Evolutionary conservation across 2,888 invertebrate genomes (phyloP).

Genomic region (Eulithis prunata): DNA sequence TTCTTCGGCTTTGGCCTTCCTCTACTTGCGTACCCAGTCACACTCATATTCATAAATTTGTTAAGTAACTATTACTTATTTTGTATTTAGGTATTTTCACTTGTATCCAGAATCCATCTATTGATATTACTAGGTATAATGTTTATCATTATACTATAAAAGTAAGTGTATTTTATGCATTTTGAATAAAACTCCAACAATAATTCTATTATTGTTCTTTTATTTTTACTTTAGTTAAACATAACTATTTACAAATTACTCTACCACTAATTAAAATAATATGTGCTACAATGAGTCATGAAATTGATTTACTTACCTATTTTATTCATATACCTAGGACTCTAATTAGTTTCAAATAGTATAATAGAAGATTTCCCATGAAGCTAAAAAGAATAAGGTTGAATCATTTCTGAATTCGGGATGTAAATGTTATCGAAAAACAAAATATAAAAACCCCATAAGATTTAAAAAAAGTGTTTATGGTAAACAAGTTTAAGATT

Average conservation of each 20-base stretch:
- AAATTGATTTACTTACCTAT: background rate
- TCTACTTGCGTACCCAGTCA: no score
- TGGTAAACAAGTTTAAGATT: no score
- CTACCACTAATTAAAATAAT: background rate
- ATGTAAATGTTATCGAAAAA: no score
- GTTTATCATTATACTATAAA: no score
- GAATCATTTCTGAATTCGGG: no score
- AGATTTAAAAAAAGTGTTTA: background rate
- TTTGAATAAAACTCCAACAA: background rate
- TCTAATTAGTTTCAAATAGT: background rate
- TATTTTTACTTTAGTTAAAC: background rate
- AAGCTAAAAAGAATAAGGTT: background rate
- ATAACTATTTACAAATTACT: conserved; percentile 4
- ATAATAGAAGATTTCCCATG: background rate
- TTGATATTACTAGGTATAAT: no score
- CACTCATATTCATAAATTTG: background rate
- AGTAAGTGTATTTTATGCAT: background rate
- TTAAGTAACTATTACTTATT: background rate
- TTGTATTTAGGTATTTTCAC: no score
- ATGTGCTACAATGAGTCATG: conserved; percentile 1
- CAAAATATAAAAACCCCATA: no score
- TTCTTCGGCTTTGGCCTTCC: no score
- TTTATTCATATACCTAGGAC: background rate
- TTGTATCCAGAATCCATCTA: background rate
- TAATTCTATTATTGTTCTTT: background rate